phyloP scores from a whole-genome alignment of 2,113 vertebrate genomes.

The Cynocephalus volans region DNA sequence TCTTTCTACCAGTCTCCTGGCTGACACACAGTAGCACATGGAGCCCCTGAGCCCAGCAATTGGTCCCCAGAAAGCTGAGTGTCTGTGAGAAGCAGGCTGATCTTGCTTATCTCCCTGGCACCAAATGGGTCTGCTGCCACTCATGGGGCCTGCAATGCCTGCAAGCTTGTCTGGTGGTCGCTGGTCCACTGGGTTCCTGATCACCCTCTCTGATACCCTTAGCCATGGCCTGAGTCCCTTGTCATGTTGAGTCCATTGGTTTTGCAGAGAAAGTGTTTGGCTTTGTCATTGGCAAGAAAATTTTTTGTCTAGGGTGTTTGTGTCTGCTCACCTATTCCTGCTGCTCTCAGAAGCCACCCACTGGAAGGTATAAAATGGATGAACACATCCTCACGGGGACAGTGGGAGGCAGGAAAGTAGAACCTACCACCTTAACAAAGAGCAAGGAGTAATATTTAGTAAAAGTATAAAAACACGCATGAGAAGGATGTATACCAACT shows the following conservation, averaged over 20 bases:
- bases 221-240: not conserved
- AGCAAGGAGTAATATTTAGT: not conserved
- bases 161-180: not conserved
- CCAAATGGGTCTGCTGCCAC: not conserved
- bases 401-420: conserved; percentile 5
- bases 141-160: not conserved
- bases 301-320: not conserved
- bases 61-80: not conserved
- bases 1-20: not conserved
- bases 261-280: not conserved
- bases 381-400: not conserved
- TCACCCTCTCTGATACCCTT: not conserved
- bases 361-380: not conserved
- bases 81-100: not conserved
- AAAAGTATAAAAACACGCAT: not conserved
- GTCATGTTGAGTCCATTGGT: not conserved
- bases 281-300: not conserved
- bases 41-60: not conserved
- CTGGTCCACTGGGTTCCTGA: not conserved
- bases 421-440: not conserved
- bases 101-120: not conserved
- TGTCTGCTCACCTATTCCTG: not conserved
- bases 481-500: not conserved
- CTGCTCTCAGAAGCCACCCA: not conserved
- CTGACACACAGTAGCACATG: not conserved